Evolutionary conservation across 2,797 vertebrate genomes (phyloP).

Genomic region (Dryobates pubescens): DNA sequence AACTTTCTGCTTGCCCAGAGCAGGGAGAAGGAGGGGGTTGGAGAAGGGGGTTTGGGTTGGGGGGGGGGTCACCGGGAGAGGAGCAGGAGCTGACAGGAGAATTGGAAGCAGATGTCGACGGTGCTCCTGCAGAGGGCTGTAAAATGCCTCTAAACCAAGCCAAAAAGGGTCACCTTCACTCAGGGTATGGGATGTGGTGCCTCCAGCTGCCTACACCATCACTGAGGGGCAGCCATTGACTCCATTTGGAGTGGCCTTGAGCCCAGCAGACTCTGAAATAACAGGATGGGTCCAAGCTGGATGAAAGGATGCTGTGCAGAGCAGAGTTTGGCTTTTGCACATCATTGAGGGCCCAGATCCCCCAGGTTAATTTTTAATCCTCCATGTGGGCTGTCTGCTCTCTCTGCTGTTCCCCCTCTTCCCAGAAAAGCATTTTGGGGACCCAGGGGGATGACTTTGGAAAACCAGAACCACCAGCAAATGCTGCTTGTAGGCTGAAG

Average conservation of each 20-base stretch:
- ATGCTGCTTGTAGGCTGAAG: background rate
- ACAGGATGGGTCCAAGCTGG: background rate
- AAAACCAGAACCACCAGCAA: background rate
- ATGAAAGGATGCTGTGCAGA: background rate
- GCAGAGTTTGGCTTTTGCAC: background rate
- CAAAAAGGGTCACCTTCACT: background rate
- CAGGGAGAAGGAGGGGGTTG: conserved; percentile 20
- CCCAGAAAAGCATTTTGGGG: background rate
- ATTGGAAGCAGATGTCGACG: conserved; percentile 88
- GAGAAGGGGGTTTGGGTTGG: conserved; percentile 28
- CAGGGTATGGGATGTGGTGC: accelerated
- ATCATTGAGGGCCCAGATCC: background rate
- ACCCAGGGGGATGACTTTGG: background rate
- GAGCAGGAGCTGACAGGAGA: conserved; percentile 73
- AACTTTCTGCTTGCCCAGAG: conserved; percentile 44
- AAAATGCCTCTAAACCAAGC: background rate
- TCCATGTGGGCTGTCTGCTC: accelerated
- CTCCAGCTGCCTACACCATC: background rate
- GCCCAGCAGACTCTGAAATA: accelerated
- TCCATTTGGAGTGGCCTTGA: background rate
- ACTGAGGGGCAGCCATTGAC: accelerated
- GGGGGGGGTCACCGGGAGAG: background rate
- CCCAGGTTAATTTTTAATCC: background rate
- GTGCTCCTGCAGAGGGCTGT: background rate
- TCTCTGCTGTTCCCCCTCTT: background rate